Percentiles rank a stretch among this genome's conserved stretches.
phyloP scores from a whole-genome alignment of 2,113 vertebrate species.

The Bufo gargarizans region DNA sequence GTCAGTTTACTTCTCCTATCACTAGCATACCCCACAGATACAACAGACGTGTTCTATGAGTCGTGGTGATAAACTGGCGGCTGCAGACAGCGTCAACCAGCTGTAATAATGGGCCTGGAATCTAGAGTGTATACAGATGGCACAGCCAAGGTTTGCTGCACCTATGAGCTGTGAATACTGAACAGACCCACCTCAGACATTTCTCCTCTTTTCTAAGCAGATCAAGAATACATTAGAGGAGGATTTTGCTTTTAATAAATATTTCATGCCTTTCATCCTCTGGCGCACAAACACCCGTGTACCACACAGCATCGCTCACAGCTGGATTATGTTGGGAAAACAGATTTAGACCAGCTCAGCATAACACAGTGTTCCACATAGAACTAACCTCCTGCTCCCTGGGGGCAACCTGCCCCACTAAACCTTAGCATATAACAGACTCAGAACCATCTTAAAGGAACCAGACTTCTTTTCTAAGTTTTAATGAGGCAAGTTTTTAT shows the following conservation, averaged over 20 bases:
- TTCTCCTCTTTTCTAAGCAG: conserved; percentile 50
- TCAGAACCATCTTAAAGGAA: conserved; percentile 35
- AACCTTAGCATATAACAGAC: conserved; percentile 28
- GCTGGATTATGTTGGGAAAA: conserved; percentile 60
- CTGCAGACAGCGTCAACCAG: conserved; percentile 18
- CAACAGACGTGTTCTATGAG: conserved; percentile 21
- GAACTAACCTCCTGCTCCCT: conserved; percentile 44
- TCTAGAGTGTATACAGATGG: conserved; percentile 40
- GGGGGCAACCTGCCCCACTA: conserved; percentile 49
- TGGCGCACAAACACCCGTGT: conserved; percentile 57
- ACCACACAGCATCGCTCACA: conserved; percentile 54
- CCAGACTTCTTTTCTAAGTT: neutral
- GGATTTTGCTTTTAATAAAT: conserved; percentile 60
- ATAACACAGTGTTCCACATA: conserved; percentile 53
- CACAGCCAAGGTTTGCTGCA: conserved; percentile 51
- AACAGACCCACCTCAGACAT: conserved; percentile 51
- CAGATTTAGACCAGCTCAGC: conserved; percentile 59
- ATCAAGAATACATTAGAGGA: conserved; percentile 59
- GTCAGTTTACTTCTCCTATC: neutral
- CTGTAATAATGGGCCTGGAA: conserved; percentile 27
- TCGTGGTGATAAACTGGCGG: conserved; percentile 38
- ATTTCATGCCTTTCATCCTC: conserved; percentile 60
- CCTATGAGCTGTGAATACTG: conserved; percentile 58
- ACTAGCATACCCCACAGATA: neutral
- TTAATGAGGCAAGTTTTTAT: conserved; percentile 26